Evolutionary conservation across 2,888 invertebrate genomes (phyloP).

Genomic region (Lepas anatifera): DNA sequence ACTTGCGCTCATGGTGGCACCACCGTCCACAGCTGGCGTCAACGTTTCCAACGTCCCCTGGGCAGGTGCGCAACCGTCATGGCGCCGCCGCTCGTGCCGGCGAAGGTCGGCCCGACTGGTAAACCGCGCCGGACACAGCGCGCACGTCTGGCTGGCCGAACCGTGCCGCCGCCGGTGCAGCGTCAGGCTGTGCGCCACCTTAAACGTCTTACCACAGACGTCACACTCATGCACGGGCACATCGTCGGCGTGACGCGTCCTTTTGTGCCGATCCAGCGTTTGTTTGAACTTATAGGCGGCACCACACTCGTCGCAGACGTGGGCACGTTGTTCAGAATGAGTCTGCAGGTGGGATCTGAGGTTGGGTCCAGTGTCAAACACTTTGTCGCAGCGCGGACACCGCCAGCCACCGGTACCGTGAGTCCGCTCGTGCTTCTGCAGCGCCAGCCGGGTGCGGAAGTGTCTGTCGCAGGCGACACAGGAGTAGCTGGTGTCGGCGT

Average conservation of each 20-base stretch:
- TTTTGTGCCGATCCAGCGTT: background rate
- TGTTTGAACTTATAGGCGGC: background rate
- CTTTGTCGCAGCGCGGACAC: background rate
- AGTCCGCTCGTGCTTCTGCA: background rate
- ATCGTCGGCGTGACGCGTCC: background rate
- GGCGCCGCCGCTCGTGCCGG: too few species aligned
- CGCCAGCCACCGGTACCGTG: background rate
- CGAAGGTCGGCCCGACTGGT: background rate
- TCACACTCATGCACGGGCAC: background rate
- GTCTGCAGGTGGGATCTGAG: background rate
- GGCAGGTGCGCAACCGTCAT: too few species aligned
- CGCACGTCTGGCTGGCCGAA: background rate
- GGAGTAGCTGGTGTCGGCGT: conserved; percentile 1
- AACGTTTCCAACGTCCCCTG: too few species aligned
- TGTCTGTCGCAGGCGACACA: background rate
- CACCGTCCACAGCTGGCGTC: too few species aligned
- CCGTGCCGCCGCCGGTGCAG: conserved; percentile 4
- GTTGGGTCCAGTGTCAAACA: background rate
- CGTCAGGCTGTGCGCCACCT: background rate
- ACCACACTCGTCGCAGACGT: background rate
- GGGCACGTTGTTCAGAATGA: background rate
- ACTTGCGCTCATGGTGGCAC: too few species aligned
- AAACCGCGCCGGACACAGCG: background rate
- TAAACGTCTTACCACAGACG: background rate
- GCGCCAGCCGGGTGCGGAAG: background rate